These are phyloP conservation scores for Zaprionus lineosus DNA, from an alignment of 2,888 invertebrate species.

Conservation along the genomic window DNA sequence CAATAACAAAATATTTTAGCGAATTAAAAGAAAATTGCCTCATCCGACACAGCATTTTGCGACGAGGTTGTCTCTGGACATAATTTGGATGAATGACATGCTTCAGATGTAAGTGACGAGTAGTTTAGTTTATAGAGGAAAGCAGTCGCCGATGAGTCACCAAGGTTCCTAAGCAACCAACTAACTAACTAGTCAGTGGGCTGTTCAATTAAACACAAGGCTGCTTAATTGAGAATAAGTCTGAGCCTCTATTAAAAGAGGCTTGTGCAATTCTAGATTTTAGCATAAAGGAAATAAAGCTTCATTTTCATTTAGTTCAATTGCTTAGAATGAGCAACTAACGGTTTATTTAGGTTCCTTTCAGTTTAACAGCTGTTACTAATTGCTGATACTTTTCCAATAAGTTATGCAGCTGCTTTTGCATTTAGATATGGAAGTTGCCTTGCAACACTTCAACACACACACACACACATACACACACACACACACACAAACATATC, in stretches of 20 bases:
- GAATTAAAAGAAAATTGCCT: constrained; percentile 75
- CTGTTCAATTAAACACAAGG: constrained; percentile 46
- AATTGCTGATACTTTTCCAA: constrained; percentile 10
- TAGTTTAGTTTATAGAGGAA: constrained; percentile 6
- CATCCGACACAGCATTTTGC: constrained; percentile 56
- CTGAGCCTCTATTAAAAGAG: no score
- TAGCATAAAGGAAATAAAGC: no score
- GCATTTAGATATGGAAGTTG: background rate
- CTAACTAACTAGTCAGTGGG: constrained; percentile 29
- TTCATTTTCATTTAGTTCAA: no score
- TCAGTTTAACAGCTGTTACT: background rate
- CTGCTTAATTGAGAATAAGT: constrained; percentile 33
- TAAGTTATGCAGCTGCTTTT: constrained; percentile 16
- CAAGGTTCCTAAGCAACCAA: constrained; percentile 29
- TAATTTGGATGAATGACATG: constrained; percentile 57
- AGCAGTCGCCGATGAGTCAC: constrained; percentile 27
- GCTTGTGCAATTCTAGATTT: no score
- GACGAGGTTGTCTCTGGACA: constrained; percentile 29
- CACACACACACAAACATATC: no score
- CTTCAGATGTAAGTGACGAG: constrained; percentile 18
- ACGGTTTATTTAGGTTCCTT: background rate
- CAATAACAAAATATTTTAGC: constrained; percentile 72
- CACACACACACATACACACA: no score
- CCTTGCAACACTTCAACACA: constrained; percentile 32
- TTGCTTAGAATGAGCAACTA: background rate